Evolutionary conservation across 2,888 invertebrate genomes (phyloP), one percentile per base, ranked within the genome.

Genomic region (Diplazon laetatorius): DNA sequence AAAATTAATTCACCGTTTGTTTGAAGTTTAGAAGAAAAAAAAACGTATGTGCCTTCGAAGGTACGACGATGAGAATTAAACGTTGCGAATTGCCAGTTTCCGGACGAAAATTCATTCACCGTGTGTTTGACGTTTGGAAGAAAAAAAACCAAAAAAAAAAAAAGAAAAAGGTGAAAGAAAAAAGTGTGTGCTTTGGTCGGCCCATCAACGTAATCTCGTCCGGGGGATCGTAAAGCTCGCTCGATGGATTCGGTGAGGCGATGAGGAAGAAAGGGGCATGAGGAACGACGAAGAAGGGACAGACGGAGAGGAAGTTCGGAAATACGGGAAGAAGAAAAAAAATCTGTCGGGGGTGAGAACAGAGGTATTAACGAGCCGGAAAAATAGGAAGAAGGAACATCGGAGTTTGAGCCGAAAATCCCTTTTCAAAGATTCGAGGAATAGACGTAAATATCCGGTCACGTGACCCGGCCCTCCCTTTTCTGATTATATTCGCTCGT

Each of bases 81-180:
- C 73, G 77, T 78, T 46, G 69, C 77, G 73, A 78, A 78, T 77
- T 72, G 72, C 69, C 42, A 69, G 59, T 73, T 78, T 78, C 77
- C 77, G 77, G 68, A 69, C 73, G 78, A 78, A 73, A 65, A 30
- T 30, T 30, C 59, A 69, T 50, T 77, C 59, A 37, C 16, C 2
- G 9, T 18, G 20, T 25, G 60, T 70, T 72, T 46, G 62, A 68
- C 55, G 63, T 78, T 77, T 72, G 35, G 55, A 60, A 16, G 25
- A 65, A 44, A 44, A 62, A 62, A 44, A 50, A 50, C 18, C 39
- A 70, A 55, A 9, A 55, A 16, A 62, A 14, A 25, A 65, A 39
- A 25, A 30, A 30, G 46, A 70, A 55, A 8, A 55, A 12, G 55
- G 12, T 25, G 57, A 39, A 25, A 74, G 59, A 69, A 57, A 69